A percentile compares a stretch with the other conserved stretches of the same genome.
Conservation (phyloP, 1,140 invertebrate genomes). For the Meloidogyne exigua region DNA sequence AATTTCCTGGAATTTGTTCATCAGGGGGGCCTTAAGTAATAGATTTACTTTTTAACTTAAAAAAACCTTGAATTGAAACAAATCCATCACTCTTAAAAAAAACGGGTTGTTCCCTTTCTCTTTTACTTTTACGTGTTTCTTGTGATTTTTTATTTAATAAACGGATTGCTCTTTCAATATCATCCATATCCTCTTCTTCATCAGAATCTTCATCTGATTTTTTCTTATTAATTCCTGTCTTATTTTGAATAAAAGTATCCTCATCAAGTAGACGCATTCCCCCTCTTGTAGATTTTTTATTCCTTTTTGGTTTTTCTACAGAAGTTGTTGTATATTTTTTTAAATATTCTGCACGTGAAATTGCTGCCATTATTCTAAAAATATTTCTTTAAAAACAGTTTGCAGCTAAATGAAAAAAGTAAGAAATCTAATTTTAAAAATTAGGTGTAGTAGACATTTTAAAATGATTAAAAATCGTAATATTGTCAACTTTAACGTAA, state of each 20-base stretch:
- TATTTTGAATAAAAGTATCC: conserved; percentile 34
- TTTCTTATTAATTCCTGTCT: conserved; percentile 6
- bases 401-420: too few species aligned
- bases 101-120: conserved; percentile 5
- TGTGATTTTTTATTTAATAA: conserved; percentile 15
- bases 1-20: conserved; percentile 18
- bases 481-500: too few species aligned
- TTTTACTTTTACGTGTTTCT: conserved; percentile 19
- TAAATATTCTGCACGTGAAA: conserved; percentile 39
- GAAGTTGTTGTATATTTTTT: conserved; percentile 34
- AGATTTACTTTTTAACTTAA: neutral
- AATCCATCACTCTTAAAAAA: conserved; percentile 32
- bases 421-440: too few species aligned
- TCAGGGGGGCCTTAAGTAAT: conserved; percentile 14
- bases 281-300: conserved; percentile 25
- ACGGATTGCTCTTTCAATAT: conserved; percentile 20
- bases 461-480: too few species aligned
- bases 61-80: conserved; percentile 26
- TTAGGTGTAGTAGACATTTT: too few species aligned
- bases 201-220: conserved; percentile 32
- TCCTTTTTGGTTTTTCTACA: conserved; percentile 32
- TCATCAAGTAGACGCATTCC: conserved; percentile 45
- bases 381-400: too few species aligned
- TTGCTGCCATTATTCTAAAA: neutral
- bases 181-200: conserved; percentile 35